A percentile compares a stretch with the other conserved stretches of the same genome.
Conservation (phyloP, 2,797 vertebrate genomes). For the Propithecus perrieri region DNA sequence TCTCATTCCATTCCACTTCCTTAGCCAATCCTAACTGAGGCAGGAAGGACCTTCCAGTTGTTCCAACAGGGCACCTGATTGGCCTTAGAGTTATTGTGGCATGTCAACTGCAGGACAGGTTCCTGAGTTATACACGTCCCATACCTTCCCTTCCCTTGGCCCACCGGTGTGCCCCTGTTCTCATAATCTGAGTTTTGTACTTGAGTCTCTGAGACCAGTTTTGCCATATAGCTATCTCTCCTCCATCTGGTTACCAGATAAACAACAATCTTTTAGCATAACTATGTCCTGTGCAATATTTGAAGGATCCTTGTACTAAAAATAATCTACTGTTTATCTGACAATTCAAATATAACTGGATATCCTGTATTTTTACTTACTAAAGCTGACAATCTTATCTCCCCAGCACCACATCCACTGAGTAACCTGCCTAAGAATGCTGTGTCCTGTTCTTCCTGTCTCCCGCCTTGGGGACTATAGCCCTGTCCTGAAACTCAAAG, state of each 20-base stretch:
- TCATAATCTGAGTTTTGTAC: neutral
- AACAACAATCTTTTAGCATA: neutral
- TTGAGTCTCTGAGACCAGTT: neutral
- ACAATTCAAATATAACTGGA: neutral
- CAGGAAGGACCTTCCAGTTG: neutral
- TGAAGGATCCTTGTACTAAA: neutral
- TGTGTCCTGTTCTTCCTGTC: neutral
- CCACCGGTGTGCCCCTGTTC: neutral
- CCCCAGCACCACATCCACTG: neutral
- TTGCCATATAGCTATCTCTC: neutral
- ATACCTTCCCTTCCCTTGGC: neutral
- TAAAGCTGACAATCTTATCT: neutral
- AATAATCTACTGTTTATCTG: neutral
- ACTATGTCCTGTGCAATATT: neutral
- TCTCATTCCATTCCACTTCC: neutral
- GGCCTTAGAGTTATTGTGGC: neutral
- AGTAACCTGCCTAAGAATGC: neutral
- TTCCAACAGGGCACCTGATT: neutral
- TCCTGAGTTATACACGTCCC: fast-evolving
- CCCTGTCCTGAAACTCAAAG: neutral
- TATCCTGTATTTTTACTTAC: neutral
- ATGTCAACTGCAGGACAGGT: neutral
- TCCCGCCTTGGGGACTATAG: neutral
- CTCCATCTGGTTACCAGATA: neutral
- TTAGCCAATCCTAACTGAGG: neutral